Percentiles rank a stretch among this genome's conserved stretches.
These are phyloP conservation scores for Melanchra persicariae DNA, from an alignment of 2,888 invertebrate genomes.

Conservation along the genomic window DNA sequence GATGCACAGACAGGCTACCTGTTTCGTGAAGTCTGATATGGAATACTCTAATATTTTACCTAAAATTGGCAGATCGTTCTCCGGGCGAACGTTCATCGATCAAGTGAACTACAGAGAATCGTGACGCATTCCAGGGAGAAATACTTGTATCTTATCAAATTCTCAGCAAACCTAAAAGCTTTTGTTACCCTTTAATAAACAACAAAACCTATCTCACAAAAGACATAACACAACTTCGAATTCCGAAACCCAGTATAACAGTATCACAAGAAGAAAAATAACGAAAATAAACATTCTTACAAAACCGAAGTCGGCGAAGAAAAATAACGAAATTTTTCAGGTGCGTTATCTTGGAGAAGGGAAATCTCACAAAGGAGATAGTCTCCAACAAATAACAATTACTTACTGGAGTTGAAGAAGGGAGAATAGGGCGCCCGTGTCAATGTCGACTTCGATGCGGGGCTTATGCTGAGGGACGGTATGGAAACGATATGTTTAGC, in stretches of 20 bases:
- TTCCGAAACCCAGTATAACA: constrained; percentile 24
- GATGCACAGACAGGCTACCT: no score
- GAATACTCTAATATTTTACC: no score
- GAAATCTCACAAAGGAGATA: constrained; percentile 70
- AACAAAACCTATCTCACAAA: constrained; percentile 36
- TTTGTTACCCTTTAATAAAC: constrained; percentile 6
- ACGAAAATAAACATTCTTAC: constrained; percentile 53
- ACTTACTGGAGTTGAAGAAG: constrained; percentile 71
- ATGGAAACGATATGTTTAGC: constrained; percentile 33
- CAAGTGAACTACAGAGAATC: neutral
- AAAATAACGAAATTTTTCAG: constrained; percentile 70
- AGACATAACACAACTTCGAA: constrained; percentile 41
- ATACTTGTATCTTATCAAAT: neutral
- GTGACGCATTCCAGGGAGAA: neutral
- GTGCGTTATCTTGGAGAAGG: constrained; percentile 69
- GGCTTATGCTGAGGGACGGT: constrained; percentile 56
- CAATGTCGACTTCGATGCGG: constrained; percentile 64
- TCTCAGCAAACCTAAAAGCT: constrained; percentile 10
- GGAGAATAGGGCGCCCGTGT: constrained; percentile 66
- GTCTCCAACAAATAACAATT: constrained; percentile 74
- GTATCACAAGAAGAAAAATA: constrained; percentile 42
- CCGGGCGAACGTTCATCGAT: no score
- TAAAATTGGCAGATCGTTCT: no score
- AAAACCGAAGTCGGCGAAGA: constrained; percentile 46
- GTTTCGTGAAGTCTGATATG: no score